phyloP scores from a whole-genome alignment of 2,888 invertebrate species.

The Spilarctia lutea region DNA sequence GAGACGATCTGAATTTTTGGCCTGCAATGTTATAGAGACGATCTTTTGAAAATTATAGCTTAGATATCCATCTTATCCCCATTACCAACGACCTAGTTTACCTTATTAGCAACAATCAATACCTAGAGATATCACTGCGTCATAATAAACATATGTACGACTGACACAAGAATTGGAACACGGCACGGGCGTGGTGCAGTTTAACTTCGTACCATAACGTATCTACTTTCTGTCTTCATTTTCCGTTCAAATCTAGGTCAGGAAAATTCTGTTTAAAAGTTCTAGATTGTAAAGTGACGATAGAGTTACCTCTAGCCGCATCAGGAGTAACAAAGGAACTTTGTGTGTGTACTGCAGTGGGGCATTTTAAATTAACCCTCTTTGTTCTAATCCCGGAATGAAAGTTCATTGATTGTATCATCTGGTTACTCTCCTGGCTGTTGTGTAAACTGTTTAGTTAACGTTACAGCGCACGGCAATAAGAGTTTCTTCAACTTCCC shows the following conservation, averaged over 20 bases:
- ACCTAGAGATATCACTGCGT: not conserved
- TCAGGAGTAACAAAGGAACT: conserved; percentile 8
- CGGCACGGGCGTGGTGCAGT: not conserved
- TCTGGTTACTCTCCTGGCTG: conserved; percentile 15
- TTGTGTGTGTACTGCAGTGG: not conserved
- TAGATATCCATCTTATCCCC: not conserved
- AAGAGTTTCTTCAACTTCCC: conserved; percentile 18
- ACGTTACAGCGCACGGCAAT: conserved; percentile 9
- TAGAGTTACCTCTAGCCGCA: not conserved
- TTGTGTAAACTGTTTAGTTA: conserved; percentile 27
- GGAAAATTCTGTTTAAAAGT: conserved; percentile 8
- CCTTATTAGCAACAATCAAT: not conserved
- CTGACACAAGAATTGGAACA: not conserved
- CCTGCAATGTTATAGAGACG: too few species aligned
- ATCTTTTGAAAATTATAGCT: not conserved
- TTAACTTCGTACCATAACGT: conserved; percentile 6
- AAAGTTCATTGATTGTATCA: conserved; percentile 25
- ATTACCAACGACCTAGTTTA: not conserved
- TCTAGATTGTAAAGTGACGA: conserved; percentile 8
- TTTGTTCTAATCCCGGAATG: conserved; percentile 23
- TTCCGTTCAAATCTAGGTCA: conserved; percentile 19
- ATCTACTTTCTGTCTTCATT: conserved; percentile 10
- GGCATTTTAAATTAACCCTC: conserved; percentile 14
- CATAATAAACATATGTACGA: not conserved
- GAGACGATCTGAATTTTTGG: too few species aligned